Base-by-base conservation (phyloP, 2,888 invertebrate genomes). In the Timema cristinae region DNA sequence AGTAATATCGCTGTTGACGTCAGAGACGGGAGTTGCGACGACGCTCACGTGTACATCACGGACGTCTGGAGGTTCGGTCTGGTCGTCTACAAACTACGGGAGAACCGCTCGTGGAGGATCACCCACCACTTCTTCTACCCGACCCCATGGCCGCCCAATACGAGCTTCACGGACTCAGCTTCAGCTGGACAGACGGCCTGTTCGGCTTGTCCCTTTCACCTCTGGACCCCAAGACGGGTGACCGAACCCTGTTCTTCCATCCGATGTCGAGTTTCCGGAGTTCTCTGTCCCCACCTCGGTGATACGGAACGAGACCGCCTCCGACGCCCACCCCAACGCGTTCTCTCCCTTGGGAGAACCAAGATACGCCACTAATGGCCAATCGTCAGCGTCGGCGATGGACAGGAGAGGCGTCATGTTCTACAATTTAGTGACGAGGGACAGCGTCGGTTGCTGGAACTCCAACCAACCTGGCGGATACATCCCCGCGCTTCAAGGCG, bases 371-470 rank as follows among this genome's bases (percentile, higher is more conserved):
- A 5, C 16, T 8, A 59, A 32, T 6, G 77, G 77, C 8, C 94
- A 94, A 72, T 87, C 91, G 0, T 91, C 93, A 0, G 90, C 91
- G 0, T 89, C 91, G 0, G 90, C 88, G 5, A 89, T 93, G 76
- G 91, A 91, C 75, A 83, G 85, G 56, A 86, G 87, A 75, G 91
- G 91, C 0, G 86, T 94, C 0, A 89, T 93, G 88, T 93, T 90
- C 80, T 93, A 87, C 79, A 93, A 75, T 69, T 86, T 92, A 80
- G 91, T 93, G 0, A 89, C 90, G 69, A 86, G 88, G 71, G 91
- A 93, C 78, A 88, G 89, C 15, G 82, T 94, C 92, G 90, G 74
- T 63, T 94, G 94, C 78, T 94, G 94, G 94, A 90, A 94, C 77
- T 89, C 75, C 7, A 71, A 71, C n/a, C 69, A 73, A 50, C 75